Conservation (phyloP, 2,797 vertebrate species). For the Miichthys miiuy region DNA sequence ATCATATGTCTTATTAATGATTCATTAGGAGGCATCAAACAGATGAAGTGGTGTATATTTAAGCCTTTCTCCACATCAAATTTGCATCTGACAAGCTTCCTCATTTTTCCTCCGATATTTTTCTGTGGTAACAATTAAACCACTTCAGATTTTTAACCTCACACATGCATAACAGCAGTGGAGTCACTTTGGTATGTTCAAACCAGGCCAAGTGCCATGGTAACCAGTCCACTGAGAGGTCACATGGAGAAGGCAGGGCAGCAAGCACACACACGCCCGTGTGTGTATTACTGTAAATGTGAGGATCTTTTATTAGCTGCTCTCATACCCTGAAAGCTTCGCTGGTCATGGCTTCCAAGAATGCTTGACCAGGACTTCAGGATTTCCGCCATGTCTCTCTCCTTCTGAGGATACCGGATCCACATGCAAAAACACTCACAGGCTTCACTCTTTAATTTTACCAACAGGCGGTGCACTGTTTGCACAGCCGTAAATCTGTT, state of each 20-base stretch:
- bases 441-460: not conserved
- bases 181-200: constrained; percentile 30
- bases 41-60: too few relatives aligned
- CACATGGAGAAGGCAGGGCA: constrained; percentile 32
- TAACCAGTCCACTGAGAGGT: constrained; percentile 33
- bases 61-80: not conserved
- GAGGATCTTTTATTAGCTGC: not conserved
- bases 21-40: not conserved
- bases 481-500: constrained; percentile 26
- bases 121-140: not conserved
- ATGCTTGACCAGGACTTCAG: not conserved
- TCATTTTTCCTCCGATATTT: not conserved
- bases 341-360: too few relatives aligned
- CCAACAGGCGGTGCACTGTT: constrained; percentile 47
- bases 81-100: not conserved
- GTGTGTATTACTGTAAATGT: not conserved
- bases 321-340: not conserved
- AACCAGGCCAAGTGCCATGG: constrained; percentile 32
- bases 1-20: not conserved
- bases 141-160: not conserved
- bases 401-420: not conserved
- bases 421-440: constrained; percentile 6
- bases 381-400: not conserved
- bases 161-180: not conserved
- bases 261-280: constrained; percentile 9